Evolutionary conservation across 2,113 vertebrate genomes (phyloP).

Genomic region (Serinus canaria): DNA sequence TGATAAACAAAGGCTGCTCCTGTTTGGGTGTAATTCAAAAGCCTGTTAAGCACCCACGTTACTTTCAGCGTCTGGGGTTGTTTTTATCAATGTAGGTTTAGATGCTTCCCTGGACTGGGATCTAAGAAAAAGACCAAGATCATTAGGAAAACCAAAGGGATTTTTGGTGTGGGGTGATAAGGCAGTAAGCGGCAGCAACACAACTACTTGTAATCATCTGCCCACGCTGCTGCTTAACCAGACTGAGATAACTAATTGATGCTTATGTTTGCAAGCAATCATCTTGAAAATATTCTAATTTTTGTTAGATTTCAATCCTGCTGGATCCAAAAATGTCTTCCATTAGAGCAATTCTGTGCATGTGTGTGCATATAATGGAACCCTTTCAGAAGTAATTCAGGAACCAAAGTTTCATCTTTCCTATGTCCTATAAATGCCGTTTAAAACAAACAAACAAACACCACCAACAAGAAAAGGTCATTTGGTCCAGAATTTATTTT

Average conservation of each 20-base stretch:
- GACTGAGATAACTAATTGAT: constrained; percentile 22
- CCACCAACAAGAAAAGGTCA: not conserved
- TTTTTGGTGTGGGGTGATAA: not conserved
- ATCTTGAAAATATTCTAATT: not conserved
- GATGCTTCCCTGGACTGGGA: not conserved
- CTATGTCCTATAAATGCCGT: not conserved
- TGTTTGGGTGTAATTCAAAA: not conserved
- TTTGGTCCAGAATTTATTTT: not conserved
- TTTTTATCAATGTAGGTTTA: not conserved
- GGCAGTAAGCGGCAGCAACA: not conserved
- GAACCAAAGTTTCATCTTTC: not conserved
- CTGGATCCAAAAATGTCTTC: not conserved
- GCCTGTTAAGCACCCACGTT: not conserved
- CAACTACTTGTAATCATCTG: not conserved
- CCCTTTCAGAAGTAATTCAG: not conserved
- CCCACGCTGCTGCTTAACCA: not conserved
- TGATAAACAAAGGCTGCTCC: not conserved
- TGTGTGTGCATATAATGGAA: not conserved
- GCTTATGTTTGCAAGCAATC: constrained; percentile 9
- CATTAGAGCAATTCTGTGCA: not conserved
- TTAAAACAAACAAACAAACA: not conserved
- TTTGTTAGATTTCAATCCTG: not conserved
- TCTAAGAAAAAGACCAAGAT: not conserved
- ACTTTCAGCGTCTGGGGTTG: not conserved
- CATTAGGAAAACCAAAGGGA: not conserved